Evolutionary conservation across 2,888 invertebrate genomes (phyloP).

Genomic region (Stenodema calcarata): DNA sequence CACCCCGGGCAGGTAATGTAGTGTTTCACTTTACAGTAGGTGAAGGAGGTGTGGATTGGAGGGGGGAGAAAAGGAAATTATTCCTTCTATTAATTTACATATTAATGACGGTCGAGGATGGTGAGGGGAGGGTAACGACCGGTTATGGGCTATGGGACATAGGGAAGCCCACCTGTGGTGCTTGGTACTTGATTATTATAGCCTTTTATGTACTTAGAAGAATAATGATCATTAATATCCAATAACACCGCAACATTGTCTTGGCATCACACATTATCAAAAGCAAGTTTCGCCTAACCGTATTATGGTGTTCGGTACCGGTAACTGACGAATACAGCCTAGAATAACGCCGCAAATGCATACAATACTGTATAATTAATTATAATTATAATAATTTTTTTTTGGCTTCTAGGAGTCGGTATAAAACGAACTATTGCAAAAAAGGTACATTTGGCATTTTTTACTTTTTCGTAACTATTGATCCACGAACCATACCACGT

Average conservation of each 20-base stretch:
- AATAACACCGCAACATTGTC: not conserved
- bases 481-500: no score
- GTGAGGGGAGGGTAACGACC: not conserved
- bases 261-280: not conserved
- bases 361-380: no score
- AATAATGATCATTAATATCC: not conserved
- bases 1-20: not conserved
- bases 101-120: not conserved
- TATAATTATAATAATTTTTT: no score
- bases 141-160: slow-evolving; percentile 12
- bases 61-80: not conserved
- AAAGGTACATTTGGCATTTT: no score
- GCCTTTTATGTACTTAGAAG: not conserved
- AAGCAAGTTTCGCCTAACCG: no score
- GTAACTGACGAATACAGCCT: no score
- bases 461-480: no score
- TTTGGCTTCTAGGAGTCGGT: no score
- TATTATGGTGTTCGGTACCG: no score
- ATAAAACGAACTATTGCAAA: no score
- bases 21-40: not conserved
- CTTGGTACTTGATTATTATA: not conserved
- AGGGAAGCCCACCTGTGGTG: not conserved
- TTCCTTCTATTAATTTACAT: slow-evolving; percentile 32
- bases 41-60: not conserved
- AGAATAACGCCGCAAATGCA: no score